Base-by-base conservation (phyloP, 2,888 invertebrate genomes). In the Lagria hirta region DNA sequence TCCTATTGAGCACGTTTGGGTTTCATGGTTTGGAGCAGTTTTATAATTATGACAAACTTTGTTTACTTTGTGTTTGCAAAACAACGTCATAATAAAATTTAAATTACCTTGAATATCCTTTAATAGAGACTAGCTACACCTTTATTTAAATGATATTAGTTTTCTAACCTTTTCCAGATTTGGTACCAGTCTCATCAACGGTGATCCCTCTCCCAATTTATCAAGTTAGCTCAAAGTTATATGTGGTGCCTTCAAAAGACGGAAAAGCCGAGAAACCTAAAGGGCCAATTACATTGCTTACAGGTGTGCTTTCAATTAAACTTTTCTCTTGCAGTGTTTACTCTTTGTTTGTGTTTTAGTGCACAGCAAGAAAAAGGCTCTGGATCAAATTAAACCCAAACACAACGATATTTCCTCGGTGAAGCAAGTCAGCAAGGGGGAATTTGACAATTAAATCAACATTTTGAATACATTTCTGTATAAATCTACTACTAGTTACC, bases 151-250 rank as follows among this genome's bases (percentile, higher is more conserved):
- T n/a, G n/a, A n/a, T n/a, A n/a, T n/a, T n/a, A n/a, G n/a, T n/a
- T n/a, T n/a, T n/a, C n/a, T n/a, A n/a, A n/a, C n/a, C n/a, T n/a
- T n/a, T n/a, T n/a, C 7, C 61, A 82, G 82, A 82, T 65, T 71
- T 82, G 59, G 73, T 82, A 33, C 75, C 82, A 4, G 77, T 82
- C n/a, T 82, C 82, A 1, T 82, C 82, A 2, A 82, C 82, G 7
- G 82, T 82, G 3, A 81, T 82, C 52, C 82, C 82, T 2, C 62
- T 82, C 18, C 76, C 80, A 2, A 78, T 78, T 23, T 79, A 80
- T 58, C 78, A 79, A 66, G 77, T 80, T 4, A 76, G 77, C 52
- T 77, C 76, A 53, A 75, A 76, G 3, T 62, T 78, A 35, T 76
- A 73, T 15, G 71, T 75, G 7, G 67, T 68, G 17, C 69, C 72